These are phyloP conservation scores for Pterois miles DNA, from an alignment of 2,797 vertebrate species.

Conservation along the genomic window DNA sequence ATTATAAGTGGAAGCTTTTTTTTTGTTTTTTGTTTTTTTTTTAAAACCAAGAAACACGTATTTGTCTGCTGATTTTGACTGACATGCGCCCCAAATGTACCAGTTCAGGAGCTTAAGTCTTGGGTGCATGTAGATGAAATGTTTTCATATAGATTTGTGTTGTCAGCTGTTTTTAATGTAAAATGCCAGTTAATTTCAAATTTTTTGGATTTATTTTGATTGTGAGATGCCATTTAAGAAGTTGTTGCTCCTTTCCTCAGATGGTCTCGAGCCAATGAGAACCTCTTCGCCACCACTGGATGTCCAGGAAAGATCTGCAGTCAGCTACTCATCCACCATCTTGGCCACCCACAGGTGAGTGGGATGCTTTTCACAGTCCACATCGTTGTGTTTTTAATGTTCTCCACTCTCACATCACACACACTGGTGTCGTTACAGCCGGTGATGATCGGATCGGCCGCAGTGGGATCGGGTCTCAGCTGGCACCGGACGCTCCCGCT, in stretches of 20 bases:
- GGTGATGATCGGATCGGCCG: slow-evolving; percentile 87
- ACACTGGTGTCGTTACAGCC: slow-evolving; percentile 82
- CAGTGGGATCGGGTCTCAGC: slow-evolving; percentile 92
- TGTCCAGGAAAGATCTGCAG: slow-evolving; percentile 93
- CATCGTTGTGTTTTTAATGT: neutral
- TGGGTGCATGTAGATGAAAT: neutral
- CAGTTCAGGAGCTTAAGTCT: neutral
- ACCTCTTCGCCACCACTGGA: slow-evolving; percentile 95
- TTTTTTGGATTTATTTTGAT: neutral
- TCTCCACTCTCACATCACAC: neutral
- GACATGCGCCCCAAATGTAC: neutral
- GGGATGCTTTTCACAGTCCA: neutral
- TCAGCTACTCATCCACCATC: slow-evolving; percentile 94
- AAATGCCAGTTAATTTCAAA: neutral
- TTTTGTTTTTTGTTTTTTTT: no score
- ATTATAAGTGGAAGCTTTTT: no score
- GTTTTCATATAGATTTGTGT: neutral
- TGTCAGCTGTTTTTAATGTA: neutral
- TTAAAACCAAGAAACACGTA: no score
- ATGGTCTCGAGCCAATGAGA: slow-evolving; percentile 94
- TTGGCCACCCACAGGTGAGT: slow-evolving; percentile 94
- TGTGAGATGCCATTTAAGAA: neutral
- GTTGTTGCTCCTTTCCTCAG: slow-evolving; percentile 68
- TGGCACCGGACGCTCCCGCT: slow-evolving; percentile 95
- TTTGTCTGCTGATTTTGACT: no score